Percentiles rank a stretch among this genome's conserved stretches.
Conservation (phyloP, 2,888 invertebrate species). For the Pyrgus malvae region DNA sequence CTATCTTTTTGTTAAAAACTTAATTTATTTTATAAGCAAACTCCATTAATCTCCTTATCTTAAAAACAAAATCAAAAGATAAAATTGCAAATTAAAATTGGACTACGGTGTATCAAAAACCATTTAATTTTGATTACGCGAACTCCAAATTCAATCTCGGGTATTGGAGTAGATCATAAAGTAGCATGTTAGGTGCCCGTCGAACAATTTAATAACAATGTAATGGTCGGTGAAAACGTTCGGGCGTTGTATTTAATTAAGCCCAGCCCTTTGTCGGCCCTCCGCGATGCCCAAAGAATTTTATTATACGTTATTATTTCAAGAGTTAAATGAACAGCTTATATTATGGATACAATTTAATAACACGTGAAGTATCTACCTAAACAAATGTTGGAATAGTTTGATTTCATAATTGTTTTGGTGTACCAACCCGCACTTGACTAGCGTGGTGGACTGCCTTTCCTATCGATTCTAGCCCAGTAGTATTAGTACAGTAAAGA, state of each 20-base stretch:
- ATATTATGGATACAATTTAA: constrained; percentile 37
- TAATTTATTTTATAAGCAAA: no score
- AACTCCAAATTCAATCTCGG: constrained; percentile 63
- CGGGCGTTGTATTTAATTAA: constrained; percentile 74
- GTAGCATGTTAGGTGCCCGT: constrained; percentile 61
- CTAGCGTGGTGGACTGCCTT: no score
- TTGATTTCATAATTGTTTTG: no score
- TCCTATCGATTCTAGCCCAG: no score
- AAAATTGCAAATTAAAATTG: constrained; percentile 9
- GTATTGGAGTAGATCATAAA: constrained; percentile 64
- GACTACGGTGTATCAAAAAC: constrained; percentile 38
- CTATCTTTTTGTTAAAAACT: no score
- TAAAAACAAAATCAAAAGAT: constrained; percentile 11
- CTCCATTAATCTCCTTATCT: no score
- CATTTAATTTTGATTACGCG: constrained; percentile 43
- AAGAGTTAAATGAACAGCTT: constrained; percentile 46
- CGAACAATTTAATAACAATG: constrained; percentile 79
- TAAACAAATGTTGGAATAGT: no score
- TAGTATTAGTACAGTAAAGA: no score
- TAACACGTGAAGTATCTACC: constrained; percentile 16
- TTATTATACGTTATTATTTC: constrained; percentile 66
- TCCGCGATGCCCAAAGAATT: constrained; percentile 55
- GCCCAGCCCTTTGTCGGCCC: constrained; percentile 59
- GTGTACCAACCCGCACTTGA: no score
- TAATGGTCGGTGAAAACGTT: constrained; percentile 69